Evolutionary conservation across 1,140 invertebrate species (phyloP).

Genomic region (Palaemon carinicauda): DNA sequence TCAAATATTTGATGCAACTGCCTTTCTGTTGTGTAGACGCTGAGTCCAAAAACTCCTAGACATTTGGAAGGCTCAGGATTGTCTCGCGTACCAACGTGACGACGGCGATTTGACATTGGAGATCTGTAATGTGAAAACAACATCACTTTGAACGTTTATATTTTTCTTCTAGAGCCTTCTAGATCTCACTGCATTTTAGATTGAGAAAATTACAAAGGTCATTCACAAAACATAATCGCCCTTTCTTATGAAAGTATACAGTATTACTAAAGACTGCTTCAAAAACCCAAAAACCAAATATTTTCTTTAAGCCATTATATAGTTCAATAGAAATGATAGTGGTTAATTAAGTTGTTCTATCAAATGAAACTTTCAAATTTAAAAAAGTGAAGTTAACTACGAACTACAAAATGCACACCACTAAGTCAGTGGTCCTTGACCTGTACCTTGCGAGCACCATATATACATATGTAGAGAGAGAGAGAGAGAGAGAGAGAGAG

Average conservation of each 20-base stretch:
- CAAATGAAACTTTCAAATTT: neutral
- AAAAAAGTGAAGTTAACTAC: neutral
- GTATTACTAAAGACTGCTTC: too few species aligned
- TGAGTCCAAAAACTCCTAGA: slow-evolving; percentile 93
- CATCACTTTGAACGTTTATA: slow-evolving; percentile 60
- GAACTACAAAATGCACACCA: too few species aligned
- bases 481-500: neutral
- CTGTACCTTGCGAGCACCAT: neutral
- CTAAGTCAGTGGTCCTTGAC: too few species aligned
- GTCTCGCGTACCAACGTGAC: slow-evolving; percentile 72
- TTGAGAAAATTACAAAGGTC: too few species aligned
- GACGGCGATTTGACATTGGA: slow-evolving; percentile 68
- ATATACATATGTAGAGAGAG: neutral
- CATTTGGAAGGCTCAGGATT: slow-evolving; percentile 88
- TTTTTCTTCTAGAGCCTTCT: neutral
- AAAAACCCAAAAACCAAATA: too few species aligned
- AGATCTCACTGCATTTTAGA: neutral
- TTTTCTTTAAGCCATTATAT: too few species aligned
- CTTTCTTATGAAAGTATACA: too few species aligned
- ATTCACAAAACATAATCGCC: too few species aligned
- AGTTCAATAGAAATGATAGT: too few species aligned
- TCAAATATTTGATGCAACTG: slow-evolving; percentile 93
- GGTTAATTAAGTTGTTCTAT: neutral
- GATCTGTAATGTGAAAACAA: slow-evolving; percentile 62
- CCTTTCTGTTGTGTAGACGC: slow-evolving; percentile 89